These are phyloP conservation scores for Drosophila tsacasi DNA, from an alignment of 1,140 invertebrate species.

Conservation along the genomic window DNA sequence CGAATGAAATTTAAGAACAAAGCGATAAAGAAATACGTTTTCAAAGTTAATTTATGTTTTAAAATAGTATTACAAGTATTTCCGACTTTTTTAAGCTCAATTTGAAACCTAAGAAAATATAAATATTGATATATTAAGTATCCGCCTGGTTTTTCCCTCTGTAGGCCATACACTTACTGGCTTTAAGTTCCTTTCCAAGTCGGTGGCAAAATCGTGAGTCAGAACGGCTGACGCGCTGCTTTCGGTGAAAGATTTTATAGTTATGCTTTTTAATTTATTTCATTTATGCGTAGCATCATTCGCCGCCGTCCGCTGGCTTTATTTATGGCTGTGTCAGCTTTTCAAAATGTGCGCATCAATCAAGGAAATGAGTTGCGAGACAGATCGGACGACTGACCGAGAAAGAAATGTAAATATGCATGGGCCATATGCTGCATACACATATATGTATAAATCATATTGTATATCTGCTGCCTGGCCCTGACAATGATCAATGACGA, in stretches of 20 bases:
- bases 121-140: not conserved
- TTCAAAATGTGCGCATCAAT: constrained; percentile 78
- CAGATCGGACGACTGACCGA: constrained; percentile 62
- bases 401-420: constrained; percentile 76
- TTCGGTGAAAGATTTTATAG: constrained; percentile 79
- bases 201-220: constrained; percentile 46
- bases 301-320: constrained; percentile 44
- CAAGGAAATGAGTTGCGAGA: constrained; percentile 78
- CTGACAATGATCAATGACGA: constrained; percentile 78
- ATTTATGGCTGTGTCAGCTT: constrained; percentile 73
- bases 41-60: not conserved
- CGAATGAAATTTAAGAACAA: not conserved
- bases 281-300: constrained; percentile 70
- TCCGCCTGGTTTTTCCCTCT: not conserved
- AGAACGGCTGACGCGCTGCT: constrained; percentile 22
- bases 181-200: constrained; percentile 13
- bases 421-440: constrained; percentile 21
- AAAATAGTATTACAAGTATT: not conserved
- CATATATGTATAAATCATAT: not conserved
- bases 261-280: constrained; percentile 77
- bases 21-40: not conserved
- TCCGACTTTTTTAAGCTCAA: not conserved
- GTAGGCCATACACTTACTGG: not conserved
- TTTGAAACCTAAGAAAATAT: not conserved
- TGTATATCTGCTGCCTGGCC: constrained; percentile 18